Conservation (phyloP, 1,140 invertebrate species). For the Leptinotarsa texana region DNA sequence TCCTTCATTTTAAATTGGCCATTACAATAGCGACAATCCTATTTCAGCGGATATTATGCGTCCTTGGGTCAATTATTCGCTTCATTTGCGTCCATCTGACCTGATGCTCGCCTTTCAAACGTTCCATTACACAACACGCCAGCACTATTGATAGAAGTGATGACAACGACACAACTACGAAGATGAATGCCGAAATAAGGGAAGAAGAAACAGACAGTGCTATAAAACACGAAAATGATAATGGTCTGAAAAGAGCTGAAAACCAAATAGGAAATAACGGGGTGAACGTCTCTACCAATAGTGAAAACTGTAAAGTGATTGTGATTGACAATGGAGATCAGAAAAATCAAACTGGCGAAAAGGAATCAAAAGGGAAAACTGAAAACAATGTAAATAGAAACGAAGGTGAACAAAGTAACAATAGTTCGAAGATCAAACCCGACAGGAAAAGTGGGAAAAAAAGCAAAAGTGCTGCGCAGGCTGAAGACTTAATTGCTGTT, state of each 20-base stretch:
- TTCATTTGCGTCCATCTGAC: slow-evolving; percentile 18
- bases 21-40: slow-evolving; percentile 24
- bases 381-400: not conserved
- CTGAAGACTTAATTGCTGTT: not conserved
- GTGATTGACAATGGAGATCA: not conserved
- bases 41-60: slow-evolving; percentile 21
- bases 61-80: slow-evolving; percentile 25
- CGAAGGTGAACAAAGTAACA: no score
- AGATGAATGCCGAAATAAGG: not conserved
- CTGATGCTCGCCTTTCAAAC: not conserved
- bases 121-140: not conserved
- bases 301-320: not conserved
- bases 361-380: not conserved
- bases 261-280: no score
- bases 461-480: not conserved
- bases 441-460: not conserved
- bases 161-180: not conserved
- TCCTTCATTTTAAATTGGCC: slow-evolving; percentile 23
- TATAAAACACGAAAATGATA: no score
- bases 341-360: not conserved
- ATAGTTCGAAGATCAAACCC: not conserved
- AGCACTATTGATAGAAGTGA: not conserved
- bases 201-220: no score
- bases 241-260: no score
- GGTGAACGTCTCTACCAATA: no score